These are phyloP conservation scores for Globia sparganii DNA, from an alignment of 2,888 invertebrate genomes.

Conservation along the genomic window DNA sequence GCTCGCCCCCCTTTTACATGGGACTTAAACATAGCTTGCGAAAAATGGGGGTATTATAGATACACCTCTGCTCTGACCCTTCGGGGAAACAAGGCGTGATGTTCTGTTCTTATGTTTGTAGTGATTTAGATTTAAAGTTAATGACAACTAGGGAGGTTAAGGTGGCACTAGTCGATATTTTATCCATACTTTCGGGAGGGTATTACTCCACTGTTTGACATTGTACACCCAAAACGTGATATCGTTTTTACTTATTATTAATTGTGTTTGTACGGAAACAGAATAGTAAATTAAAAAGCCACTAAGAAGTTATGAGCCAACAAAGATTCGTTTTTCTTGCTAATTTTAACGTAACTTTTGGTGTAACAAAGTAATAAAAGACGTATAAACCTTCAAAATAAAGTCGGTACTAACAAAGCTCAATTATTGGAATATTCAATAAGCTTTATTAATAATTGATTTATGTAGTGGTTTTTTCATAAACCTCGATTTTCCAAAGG, in stretches of 20 bases:
- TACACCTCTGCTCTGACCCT: background rate
- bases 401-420: background rate
- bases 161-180: background rate
- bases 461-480: background rate
- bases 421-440: background rate
- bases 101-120: background rate
- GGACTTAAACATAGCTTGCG: too few species aligned
- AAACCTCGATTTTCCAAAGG: background rate
- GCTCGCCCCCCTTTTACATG: background rate
- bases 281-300: background rate
- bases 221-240: too few species aligned
- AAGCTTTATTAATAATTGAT: background rate
- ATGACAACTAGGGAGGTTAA: background rate
- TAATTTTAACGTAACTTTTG: background rate
- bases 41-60: background rate
- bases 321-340: background rate
- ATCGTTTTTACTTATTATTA: background rate
- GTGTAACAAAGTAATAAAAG: background rate
- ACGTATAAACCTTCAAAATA: background rate
- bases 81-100: background rate
- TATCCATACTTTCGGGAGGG: too few species aligned
- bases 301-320: background rate
- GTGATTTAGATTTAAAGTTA: background rate
- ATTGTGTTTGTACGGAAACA: background rate
- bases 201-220: background rate